These are phyloP conservation scores for Drosophila buzzatii DNA, from an alignment of 2,888 invertebrate species.

Conservation along the genomic window DNA sequence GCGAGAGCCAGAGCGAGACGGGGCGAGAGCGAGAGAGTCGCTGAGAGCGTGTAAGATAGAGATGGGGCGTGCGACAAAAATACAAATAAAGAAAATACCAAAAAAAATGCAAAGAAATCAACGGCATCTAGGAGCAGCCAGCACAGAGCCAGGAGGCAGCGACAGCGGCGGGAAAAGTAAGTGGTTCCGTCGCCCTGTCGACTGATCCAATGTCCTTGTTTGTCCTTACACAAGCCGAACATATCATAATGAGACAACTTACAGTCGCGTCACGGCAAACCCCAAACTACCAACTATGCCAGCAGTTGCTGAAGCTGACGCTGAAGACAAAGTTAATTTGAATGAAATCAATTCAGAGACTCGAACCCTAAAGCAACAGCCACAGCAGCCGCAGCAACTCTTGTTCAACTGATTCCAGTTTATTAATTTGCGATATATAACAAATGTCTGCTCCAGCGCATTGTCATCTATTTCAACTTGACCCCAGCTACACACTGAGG, in stretches of 20 bases:
- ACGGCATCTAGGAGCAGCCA: constrained; percentile 32
- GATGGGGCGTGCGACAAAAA: constrained; percentile 8
- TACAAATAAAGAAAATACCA: neutral
- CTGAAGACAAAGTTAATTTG: constrained; percentile 36
- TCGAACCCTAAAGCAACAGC: neutral
- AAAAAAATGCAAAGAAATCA: constrained; percentile 2
- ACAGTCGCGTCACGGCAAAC: constrained; percentile 54
- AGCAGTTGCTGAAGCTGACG: constrained; percentile 2
- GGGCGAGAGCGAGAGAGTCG: constrained; percentile 14
- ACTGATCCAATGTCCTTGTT: constrained; percentile 67
- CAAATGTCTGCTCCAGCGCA: constrained; percentile 11
- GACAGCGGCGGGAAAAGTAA: constrained; percentile 40
- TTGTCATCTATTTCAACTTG: constrained; percentile 5
- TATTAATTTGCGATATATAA: constrained; percentile 38
- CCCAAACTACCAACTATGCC: constrained; percentile 21
- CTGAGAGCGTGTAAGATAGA: constrained; percentile 4
- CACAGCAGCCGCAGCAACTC: constrained; percentile 5
- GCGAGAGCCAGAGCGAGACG: constrained; percentile 9
- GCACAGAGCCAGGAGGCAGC: constrained; percentile 7
- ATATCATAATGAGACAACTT: constrained; percentile 76
- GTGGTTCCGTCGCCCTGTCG: constrained; percentile 61
- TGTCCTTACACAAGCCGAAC: constrained; percentile 65
- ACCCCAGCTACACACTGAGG: neutral
- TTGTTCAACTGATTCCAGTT: constrained; percentile 23
- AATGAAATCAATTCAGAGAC: constrained; percentile 44